Evolutionary conservation across 2,888 invertebrate genomes (phyloP).

Genomic region (Chrysolina americana): DNA sequence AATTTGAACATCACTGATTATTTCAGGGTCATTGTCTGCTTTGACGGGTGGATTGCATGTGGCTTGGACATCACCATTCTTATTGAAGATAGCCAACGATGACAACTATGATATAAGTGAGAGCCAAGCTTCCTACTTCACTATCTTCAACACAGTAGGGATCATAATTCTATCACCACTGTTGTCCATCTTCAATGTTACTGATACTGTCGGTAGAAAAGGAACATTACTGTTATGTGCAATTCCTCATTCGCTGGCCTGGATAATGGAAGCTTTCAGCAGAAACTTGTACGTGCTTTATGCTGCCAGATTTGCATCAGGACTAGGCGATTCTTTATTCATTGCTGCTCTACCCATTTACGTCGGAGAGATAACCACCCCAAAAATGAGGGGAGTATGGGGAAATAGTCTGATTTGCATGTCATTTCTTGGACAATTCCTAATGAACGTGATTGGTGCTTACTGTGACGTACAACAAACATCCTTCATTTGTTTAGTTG

Average conservation of each 20-base stretch:
- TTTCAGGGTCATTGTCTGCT: background rate
- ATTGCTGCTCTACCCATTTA: constrained; percentile 59
- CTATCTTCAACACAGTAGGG: constrained; percentile 59
- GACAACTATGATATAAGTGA: constrained; percentile 58
- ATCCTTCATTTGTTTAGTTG: constrained; percentile 73
- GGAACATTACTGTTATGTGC: constrained; percentile 55
- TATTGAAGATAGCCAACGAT: constrained; percentile 59
- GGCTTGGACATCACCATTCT: constrained; percentile 63
- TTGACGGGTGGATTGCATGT: constrained; percentile 24
- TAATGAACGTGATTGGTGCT: constrained; percentile 70
- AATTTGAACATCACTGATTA: background rate
- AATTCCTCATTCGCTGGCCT: constrained; percentile 57
- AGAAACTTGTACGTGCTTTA: constrained; percentile 59
- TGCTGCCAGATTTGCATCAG: constrained; percentile 57
- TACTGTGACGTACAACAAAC: constrained; percentile 71
- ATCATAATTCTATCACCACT: constrained; percentile 55
- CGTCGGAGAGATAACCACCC: constrained; percentile 60
- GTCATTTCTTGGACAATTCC: constrained; percentile 58
- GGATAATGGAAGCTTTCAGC: constrained; percentile 54
- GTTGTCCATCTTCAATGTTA: constrained; percentile 51
- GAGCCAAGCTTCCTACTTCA: constrained; percentile 63
- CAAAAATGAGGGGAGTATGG: constrained; percentile 60
- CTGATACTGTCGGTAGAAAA: constrained; percentile 60
- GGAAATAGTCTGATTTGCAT: constrained; percentile 57
- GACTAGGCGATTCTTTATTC: constrained; percentile 57